A percentile compares a stretch with the other conserved stretches of the same genome.
These are phyloP conservation scores for Neoniphon sammara DNA, from an alignment of 2,797 vertebrate genomes.

Conservation along the genomic window DNA sequence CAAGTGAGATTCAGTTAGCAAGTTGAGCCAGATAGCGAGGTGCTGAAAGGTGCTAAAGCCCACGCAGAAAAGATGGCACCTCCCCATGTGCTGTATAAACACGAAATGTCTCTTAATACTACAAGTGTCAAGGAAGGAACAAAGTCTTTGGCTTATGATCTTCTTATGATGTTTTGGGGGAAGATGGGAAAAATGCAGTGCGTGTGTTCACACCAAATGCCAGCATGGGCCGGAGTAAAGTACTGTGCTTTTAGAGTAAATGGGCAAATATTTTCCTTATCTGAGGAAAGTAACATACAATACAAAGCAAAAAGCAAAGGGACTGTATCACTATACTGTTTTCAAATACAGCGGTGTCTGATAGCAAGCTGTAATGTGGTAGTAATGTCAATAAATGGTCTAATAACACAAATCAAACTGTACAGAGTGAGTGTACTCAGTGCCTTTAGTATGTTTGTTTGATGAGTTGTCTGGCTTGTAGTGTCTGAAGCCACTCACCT, in stretches of 20 bases:
- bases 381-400: slow-evolving; percentile 70
- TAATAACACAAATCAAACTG: slow-evolving; percentile 74
- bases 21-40: slow-evolving; percentile 57
- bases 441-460: slow-evolving; percentile 79
- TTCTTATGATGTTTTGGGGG: slow-evolving; percentile 44
- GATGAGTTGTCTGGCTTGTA: slow-evolving; percentile 80
- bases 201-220: slow-evolving; percentile 43
- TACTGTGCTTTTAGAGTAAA: not conserved
- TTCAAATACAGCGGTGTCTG: slow-evolving; percentile 18
- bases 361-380: slow-evolving; percentile 59
- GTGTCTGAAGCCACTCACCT: slow-evolving; percentile 81
- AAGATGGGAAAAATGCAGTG: slow-evolving; percentile 50
- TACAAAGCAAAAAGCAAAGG: slow-evolving; percentile 5
- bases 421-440: slow-evolving; percentile 67
- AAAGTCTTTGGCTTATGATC: slow-evolving; percentile 65
- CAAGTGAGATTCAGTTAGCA: slow-evolving; percentile 66
- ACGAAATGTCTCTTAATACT: slow-evolving; percentile 71
- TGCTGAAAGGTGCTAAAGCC: slow-evolving; percentile 80
- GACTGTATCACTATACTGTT: slow-evolving; percentile 9
- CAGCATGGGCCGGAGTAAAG: slow-evolving; percentile 2
- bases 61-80: slow-evolving; percentile 70
- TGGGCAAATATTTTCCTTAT: slow-evolving; percentile 6
- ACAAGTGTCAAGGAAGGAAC: slow-evolving; percentile 71
- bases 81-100: slow-evolving; percentile 76
- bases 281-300: not conserved